phyloP scores from a whole-genome alignment of 2,888 invertebrate genomes.

The Mellilla xanthometata region DNA sequence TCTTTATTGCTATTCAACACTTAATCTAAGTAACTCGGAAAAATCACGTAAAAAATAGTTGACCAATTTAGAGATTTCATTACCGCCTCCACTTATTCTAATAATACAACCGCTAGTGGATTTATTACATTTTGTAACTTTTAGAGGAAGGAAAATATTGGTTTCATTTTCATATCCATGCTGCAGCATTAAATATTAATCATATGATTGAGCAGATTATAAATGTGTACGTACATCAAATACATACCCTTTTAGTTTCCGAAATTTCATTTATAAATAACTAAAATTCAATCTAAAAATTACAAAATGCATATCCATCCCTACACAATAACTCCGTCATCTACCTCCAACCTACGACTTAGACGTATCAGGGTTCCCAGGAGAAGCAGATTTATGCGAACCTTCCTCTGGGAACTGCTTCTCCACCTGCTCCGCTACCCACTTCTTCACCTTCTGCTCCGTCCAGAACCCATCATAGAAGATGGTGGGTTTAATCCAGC shows the following conservation, averaged over 20 bases:
- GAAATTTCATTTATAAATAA: too few relatives aligned
- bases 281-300: too few relatives aligned
- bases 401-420: slow-evolving; percentile 70
- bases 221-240: too few relatives aligned
- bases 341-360: neutral
- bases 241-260: too few relatives aligned
- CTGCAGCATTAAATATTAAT: too few relatives aligned
- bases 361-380: slow-evolving; percentile 15
- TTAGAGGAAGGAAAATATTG: neutral
- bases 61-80: slow-evolving; percentile 21
- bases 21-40: slow-evolving; percentile 17
- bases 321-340: too few relatives aligned
- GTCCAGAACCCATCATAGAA: slow-evolving; percentile 81
- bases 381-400: slow-evolving; percentile 23
- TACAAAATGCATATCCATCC: too few relatives aligned
- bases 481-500: slow-evolving; percentile 78
- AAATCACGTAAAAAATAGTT: slow-evolving; percentile 25
- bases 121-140: neutral
- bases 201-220: too few relatives aligned
- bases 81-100: slow-evolving; percentile 10
- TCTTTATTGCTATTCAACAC: slow-evolving; percentile 7
- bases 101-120: slow-evolving; percentile 17
- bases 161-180: too few relatives aligned
- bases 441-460: slow-evolving; percentile 78
- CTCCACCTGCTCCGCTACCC: slow-evolving; percentile 78